These are phyloP conservation scores for Neuroscelio doddi DNA, from an alignment of 2,888 invertebrate species.

Conservation along the genomic window DNA sequence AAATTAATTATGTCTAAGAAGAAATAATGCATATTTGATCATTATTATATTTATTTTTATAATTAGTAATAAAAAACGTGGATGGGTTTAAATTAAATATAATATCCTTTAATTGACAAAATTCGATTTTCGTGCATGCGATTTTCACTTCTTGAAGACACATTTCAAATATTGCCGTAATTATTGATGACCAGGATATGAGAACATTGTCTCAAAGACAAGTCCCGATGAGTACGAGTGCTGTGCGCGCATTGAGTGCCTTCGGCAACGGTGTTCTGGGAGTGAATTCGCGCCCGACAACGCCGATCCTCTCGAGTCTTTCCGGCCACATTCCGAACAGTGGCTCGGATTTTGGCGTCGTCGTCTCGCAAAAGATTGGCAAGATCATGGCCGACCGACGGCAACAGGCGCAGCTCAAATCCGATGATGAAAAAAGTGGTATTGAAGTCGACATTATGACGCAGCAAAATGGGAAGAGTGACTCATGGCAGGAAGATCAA, in stretches of 20 bases:
- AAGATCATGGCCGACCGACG: conserved; percentile 60
- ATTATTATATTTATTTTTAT: too few species aligned
- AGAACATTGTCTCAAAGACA: conserved; percentile 67
- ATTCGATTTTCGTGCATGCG: too few species aligned
- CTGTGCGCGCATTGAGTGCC: conserved; percentile 78
- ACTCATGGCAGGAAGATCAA: conserved; percentile 69
- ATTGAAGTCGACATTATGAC: conserved; percentile 25
- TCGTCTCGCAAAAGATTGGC: conserved; percentile 55
- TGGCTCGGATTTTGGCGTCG: too few species aligned
- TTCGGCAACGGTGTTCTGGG: conserved; percentile 69
- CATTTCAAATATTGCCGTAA: conserved; percentile 15
- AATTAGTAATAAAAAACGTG: too few species aligned
- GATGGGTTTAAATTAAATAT: too few species aligned
- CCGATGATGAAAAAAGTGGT: conserved; percentile 35
- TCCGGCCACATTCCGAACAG: conserved; percentile 49
- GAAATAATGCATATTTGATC: too few species aligned
- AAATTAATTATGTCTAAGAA: too few species aligned
- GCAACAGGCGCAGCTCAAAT: conserved; percentile 30
- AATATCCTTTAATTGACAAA: too few species aligned
- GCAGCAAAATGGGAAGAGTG: conserved; percentile 63
- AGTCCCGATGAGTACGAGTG: conserved; percentile 77
- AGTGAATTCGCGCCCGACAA: conserved; percentile 78
- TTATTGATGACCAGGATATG: conserved; percentile 64
- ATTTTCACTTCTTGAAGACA: too few species aligned
- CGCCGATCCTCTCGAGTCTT: conserved; percentile 74